A percentile compares a stretch with the other conserved stretches of the same genome.
phyloP scores from a whole-genome alignment of 2,888 invertebrate species.

The Pammene fasciana region DNA sequence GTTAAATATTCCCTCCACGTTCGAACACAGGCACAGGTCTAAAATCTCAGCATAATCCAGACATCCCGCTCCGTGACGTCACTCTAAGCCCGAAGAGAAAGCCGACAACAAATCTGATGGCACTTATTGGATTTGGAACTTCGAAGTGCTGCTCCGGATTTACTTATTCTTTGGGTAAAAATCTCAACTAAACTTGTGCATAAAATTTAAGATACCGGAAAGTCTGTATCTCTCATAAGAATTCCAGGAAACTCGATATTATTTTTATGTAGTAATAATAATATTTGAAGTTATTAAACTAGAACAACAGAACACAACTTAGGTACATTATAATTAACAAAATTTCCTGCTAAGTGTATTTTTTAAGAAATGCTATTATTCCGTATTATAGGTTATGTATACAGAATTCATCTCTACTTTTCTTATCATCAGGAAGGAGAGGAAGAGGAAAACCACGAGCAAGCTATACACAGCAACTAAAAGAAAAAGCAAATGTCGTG shows the following conservation, averaged over 20 bases:
- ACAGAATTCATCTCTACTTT: no score
- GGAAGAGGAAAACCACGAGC: no score
- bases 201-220: background rate
- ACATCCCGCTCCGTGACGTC: constrained; percentile 7
- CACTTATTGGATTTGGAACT: background rate
- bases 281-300: no score
- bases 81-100: background rate
- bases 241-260: background rate
- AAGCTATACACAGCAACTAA: no score
- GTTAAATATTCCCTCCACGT: background rate
- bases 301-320: no score
- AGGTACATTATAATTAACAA: no score
- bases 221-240: background rate
- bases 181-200: background rate
- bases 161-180: background rate
- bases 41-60: background rate
- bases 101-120: constrained; percentile 4
- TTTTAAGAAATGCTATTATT: no score
- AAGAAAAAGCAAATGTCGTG: no score
- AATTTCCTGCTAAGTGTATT: no score
- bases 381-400: no score
- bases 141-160: background rate
- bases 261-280: no score
- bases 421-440: no score
- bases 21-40: background rate